phyloP scores from a whole-genome alignment of 2,888 invertebrate genomes.

The Phragmatobia fuliginosa region DNA sequence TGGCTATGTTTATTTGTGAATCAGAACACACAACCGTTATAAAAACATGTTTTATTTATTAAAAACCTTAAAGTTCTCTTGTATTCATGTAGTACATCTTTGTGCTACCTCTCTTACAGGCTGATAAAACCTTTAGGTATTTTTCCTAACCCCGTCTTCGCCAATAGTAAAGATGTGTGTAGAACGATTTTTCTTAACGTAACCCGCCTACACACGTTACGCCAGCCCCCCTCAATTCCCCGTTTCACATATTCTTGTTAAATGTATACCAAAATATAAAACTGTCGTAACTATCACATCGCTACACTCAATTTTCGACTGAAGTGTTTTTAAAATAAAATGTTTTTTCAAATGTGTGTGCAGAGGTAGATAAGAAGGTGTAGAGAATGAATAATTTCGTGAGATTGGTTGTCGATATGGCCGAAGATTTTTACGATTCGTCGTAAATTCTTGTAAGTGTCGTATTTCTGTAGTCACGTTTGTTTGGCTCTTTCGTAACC shows the following conservation, averaged over 20 bases:
- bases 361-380: neutral
- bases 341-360: neutral
- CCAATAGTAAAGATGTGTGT: conserved; percentile 69
- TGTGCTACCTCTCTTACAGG: conserved; percentile 8
- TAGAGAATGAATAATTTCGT: conserved; percentile 26
- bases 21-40: neutral
- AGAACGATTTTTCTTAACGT: conserved; percentile 64
- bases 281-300: conserved; percentile 14
- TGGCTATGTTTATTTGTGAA: neutral
- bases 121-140: conserved; percentile 22
- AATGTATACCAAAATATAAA: conserved; percentile 8
- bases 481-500: conserved; percentile 39
- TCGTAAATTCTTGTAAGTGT: conserved; percentile 54
- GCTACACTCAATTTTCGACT: conserved; percentile 4
- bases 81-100: neutral
- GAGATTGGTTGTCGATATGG: conserved; percentile 51
- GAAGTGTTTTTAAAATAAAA: fast-evolving
- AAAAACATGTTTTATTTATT: neutral
- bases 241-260: conserved; percentile 55
- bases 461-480: conserved; percentile 48
- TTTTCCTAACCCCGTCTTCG: conserved; percentile 48
- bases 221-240: conserved; percentile 58
- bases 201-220: conserved; percentile 54
- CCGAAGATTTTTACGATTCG: conserved; percentile 56
- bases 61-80: too few species aligned